Base-by-base conservation (phyloP, 1,140 invertebrate genomes). In the Drosophila lacteicornis region DNA sequence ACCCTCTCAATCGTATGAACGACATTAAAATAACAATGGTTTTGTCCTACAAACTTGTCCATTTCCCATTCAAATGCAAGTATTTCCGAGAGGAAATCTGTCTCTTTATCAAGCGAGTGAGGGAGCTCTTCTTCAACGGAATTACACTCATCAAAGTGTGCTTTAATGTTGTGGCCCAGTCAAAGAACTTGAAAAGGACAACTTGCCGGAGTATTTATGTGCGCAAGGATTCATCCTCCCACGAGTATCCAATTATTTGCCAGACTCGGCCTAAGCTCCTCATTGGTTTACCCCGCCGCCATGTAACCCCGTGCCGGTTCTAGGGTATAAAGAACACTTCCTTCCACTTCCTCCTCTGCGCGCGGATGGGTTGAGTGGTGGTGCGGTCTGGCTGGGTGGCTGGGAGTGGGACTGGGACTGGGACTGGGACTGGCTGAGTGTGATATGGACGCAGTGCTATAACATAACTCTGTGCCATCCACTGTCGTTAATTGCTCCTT, bases 401-500 rank as follows among this genome's bases (percentile, higher is more conserved):
- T 56, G 40, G 19, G 42, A 50, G 46, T 49, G 40, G 46, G 15
- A 2, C 30, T 22, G 12, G 27, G 40, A 2, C 30, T 22, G 12
- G 27, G 40, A 27, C 53, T 47, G 55, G 47, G 74, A 50, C 66
- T 84, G 85, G 49, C 47, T 79, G 85, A 70, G 68, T 79, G 74
- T 75, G 85, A 85, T 90, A 90, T 69, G 75, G 75, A 73, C 65
- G 85, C 76, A 79, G 50, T 78, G 75, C 70, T 30, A 73, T 73
- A 73, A 73, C 73, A 82, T 90, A 85, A 90, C 85, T 88, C 81
- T 85, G 78, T 67, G 81, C 73, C 69, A 84, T 88, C 75, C 79
- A 70, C 85, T 88, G 85, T 82, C 82, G 85, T 90, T 90, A 90
- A 90, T 90, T 90, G 85, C 81, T 90, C 85, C 85, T 90, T 90